These are phyloP conservation scores for Gonioctena quinquepunctata DNA, from an alignment of 1,140 invertebrate genomes.

Conservation along the genomic window DNA sequence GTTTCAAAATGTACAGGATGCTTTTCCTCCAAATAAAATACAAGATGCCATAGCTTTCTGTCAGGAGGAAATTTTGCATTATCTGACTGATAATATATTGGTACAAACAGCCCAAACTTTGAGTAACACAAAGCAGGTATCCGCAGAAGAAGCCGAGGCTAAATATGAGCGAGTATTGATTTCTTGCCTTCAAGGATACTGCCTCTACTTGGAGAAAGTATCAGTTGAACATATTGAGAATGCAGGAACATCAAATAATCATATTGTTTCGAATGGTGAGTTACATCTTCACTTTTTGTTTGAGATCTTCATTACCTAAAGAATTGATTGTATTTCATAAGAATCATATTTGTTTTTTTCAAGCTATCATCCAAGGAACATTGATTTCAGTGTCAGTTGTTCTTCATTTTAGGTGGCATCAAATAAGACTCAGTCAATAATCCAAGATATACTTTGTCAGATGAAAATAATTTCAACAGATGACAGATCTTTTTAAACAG, in stretches of 20 bases:
- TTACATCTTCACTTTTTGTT: too few relatives aligned
- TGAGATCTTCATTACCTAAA: too few relatives aligned
- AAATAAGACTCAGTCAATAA: too few relatives aligned
- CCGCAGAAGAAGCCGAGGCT: slow-evolving; percentile 71
- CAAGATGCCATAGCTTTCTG: slow-evolving; percentile 76
- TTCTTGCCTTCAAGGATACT: slow-evolving; percentile 69
- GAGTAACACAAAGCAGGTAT: slow-evolving; percentile 59
- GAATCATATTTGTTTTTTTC: background rate
- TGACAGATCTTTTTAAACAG: too few relatives aligned
- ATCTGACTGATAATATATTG: slow-evolving; percentile 71
- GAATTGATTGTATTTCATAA: background rate
- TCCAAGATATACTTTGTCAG: too few relatives aligned
- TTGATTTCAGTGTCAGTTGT: background rate
- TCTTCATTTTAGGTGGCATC: too few relatives aligned
- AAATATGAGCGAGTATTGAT: slow-evolving; percentile 73
- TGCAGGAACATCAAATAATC: slow-evolving; percentile 57
- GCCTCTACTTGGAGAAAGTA: slow-evolving; percentile 64
- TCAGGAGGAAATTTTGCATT: slow-evolving; percentile 75
- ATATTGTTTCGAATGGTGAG: slow-evolving; percentile 60
- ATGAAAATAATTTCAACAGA: too few relatives aligned
- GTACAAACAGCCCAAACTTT: slow-evolving; percentile 68
- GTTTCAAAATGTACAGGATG: slow-evolving; percentile 62
- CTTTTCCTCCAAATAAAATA: slow-evolving; percentile 73
- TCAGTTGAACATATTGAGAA: slow-evolving; percentile 59
- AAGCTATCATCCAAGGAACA: background rate